These are phyloP conservation scores for Pampusana beccarii DNA, from an alignment of 2,113 vertebrate genomes.

Conservation along the genomic window DNA sequence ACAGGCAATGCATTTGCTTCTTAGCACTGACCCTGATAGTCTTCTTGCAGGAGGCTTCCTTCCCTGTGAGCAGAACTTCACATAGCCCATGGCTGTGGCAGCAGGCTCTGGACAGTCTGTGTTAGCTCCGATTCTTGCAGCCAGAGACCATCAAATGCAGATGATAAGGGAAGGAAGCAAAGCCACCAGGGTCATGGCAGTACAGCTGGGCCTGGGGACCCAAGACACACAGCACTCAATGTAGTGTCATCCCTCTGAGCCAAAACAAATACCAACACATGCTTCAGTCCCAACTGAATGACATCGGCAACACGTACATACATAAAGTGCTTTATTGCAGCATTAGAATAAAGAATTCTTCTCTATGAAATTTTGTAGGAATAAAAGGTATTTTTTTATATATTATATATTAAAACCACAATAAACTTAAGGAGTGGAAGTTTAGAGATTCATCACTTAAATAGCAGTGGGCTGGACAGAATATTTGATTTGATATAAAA, in stretches of 20 bases:
- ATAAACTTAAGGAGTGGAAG: slow-evolving; percentile 40
- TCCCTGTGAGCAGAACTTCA: background rate
- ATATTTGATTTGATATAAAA: slow-evolving; percentile 53
- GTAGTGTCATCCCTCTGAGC: background rate
- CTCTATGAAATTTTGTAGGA: slow-evolving; percentile 7
- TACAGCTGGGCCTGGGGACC: background rate
- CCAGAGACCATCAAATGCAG: background rate
- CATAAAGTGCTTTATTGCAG: slow-evolving; percentile 73
- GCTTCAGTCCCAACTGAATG: background rate
- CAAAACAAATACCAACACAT: background rate
- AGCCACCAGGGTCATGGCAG: background rate
- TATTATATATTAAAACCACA: slow-evolving; percentile 22
- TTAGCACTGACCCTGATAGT: background rate
- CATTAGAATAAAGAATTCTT: slow-evolving; percentile 51
- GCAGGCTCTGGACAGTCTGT: rapidly evolving
- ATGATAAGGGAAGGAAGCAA: background rate
- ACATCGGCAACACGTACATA: background rate
- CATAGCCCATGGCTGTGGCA: background rate
- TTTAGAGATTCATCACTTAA: slow-evolving; percentile 49
- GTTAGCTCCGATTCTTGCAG: background rate
- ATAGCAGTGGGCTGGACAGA: slow-evolving; percentile 43
- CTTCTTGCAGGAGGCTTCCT: background rate
- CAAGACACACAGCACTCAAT: background rate
- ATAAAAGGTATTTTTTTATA: slow-evolving; percentile 27
- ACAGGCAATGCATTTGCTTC: background rate